Conservation (phyloP, 2,113 vertebrate species). For the Oophaga pumilio region DNA sequence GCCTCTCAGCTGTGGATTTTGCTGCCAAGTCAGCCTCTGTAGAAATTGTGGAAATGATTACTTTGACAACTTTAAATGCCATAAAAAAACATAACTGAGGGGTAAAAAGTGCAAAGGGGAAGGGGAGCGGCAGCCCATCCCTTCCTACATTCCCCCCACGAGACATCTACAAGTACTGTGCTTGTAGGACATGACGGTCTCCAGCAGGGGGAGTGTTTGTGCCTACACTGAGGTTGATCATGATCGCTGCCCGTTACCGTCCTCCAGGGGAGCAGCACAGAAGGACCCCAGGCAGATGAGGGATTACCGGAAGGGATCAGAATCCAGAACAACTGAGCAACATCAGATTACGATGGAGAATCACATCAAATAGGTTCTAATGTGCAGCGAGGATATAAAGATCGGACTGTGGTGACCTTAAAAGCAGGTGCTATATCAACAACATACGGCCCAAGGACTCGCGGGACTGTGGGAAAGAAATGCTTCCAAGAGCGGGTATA, state of each 20-base stretch:
- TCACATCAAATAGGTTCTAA: neutral
- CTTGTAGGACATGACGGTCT: neutral
- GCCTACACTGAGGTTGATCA: neutral
- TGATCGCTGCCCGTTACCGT: neutral
- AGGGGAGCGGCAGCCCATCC: neutral
- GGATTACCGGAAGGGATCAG: neutral
- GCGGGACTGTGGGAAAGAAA: neutral
- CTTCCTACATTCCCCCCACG: neutral
- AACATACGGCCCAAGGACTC: neutral
- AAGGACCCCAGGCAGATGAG: neutral
- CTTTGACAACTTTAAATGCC: constrained; percentile 1
- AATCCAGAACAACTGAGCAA: neutral
- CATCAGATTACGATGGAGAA: neutral
- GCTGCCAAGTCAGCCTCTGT: neutral
- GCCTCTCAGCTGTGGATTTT: neutral
- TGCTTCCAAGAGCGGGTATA: neutral
- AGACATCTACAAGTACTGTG: neutral
- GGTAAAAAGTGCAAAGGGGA: neutral
- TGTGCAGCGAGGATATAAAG: neutral
- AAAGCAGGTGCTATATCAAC: neutral
- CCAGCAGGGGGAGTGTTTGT: neutral
- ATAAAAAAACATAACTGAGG: neutral
- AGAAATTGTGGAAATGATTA: constrained; percentile 4
- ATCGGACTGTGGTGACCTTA: neutral
- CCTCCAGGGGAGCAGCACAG: neutral